These are phyloP conservation scores for Itoplectis maculator DNA, from an alignment of 2,888 invertebrate genomes.

Conservation along the genomic window DNA sequence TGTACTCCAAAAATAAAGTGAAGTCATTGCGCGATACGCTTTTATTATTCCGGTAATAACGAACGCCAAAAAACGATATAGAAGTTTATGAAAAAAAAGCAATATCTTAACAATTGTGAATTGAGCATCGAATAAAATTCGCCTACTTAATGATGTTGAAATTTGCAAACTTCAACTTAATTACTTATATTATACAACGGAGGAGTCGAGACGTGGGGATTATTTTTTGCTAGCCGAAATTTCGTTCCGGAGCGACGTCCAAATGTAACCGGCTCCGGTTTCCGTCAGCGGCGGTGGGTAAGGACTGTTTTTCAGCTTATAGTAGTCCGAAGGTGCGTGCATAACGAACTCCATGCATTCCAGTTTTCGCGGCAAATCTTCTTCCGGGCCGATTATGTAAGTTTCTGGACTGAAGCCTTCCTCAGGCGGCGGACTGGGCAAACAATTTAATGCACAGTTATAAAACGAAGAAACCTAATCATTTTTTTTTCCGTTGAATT, in stretches of 20 bases:
- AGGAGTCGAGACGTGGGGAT: slow-evolving; percentile 11
- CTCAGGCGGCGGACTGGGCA: slow-evolving; percentile 89
- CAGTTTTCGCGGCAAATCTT: slow-evolving; percentile 93
- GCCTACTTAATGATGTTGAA: slow-evolving; percentile 16
- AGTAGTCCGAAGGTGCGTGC: slow-evolving; percentile 97
- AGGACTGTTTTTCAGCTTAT: slow-evolving; percentile 90
- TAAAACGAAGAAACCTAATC: too few species aligned
- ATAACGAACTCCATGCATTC: slow-evolving; percentile 96
- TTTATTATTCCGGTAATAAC: not conserved
- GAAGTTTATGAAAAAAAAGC: not conserved
- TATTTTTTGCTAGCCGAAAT: slow-evolving; percentile 73
- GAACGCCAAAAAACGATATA: slow-evolving; percentile 3
- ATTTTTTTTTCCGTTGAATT: not conserved
- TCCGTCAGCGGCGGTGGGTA: slow-evolving; percentile 88
- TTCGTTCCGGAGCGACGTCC: slow-evolving; percentile 82
- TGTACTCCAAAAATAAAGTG: slow-evolving; percentile 41
- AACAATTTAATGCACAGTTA: not conserved
- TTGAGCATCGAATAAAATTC: slow-evolving; percentile 30
- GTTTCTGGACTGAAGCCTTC: slow-evolving; percentile 94
- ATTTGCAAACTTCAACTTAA: too few species aligned
- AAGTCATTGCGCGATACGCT: slow-evolving; percentile 28
- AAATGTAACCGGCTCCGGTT: slow-evolving; percentile 80
- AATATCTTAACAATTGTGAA: slow-evolving; percentile 19
- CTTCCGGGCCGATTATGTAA: slow-evolving; percentile 96
- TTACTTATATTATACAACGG: too few species aligned